Evolutionary conservation across 2,888 invertebrate genomes (phyloP).

Genomic region (Chesias legatella): DNA sequence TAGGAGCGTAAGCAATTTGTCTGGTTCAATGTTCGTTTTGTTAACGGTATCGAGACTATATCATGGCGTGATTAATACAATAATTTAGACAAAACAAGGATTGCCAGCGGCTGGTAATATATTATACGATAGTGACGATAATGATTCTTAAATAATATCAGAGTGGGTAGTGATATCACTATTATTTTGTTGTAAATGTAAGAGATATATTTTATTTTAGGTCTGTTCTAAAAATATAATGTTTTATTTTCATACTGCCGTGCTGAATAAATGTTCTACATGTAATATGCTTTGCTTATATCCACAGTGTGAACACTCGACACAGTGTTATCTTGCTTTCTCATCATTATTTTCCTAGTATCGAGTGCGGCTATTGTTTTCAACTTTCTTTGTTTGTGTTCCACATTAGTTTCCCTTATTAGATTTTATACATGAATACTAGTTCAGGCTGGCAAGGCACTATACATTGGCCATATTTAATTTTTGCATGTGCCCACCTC

Average conservation of each 20-base stretch:
- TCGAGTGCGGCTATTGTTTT: slow-evolving; percentile 38
- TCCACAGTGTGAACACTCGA: slow-evolving; percentile 26
- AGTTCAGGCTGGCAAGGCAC: not conserved
- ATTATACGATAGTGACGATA: slow-evolving; percentile 31
- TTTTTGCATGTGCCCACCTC: too few relatives aligned
- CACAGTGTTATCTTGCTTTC: slow-evolving; percentile 31
- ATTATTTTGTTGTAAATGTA: slow-evolving; percentile 22
- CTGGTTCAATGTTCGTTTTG: slow-evolving; percentile 69
- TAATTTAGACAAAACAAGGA: slow-evolving; percentile 39
- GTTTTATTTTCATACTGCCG: slow-evolving; percentile 2
- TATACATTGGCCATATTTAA: too few relatives aligned
- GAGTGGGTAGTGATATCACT: slow-evolving; percentile 26
- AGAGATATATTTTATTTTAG: slow-evolving; percentile 8
- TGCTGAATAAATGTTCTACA: not conserved
- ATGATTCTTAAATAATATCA: slow-evolving; percentile 27
- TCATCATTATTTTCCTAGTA: slow-evolving; percentile 39
- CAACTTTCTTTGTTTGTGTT: slow-evolving; percentile 33
- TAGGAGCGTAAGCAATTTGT: slow-evolving; percentile 78
- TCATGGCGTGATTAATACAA: slow-evolving; percentile 36
- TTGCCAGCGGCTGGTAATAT: slow-evolving; percentile 37
- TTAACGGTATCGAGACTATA: slow-evolving; percentile 56
- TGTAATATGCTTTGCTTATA: not conserved
- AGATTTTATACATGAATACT: slow-evolving; percentile 20
- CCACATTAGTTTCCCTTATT: slow-evolving; percentile 31
- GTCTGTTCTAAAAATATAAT: slow-evolving; percentile 4